Evolutionary conservation across 2,113 vertebrate species (phyloP).

Genomic region (Leucopsar rothschildi): DNA sequence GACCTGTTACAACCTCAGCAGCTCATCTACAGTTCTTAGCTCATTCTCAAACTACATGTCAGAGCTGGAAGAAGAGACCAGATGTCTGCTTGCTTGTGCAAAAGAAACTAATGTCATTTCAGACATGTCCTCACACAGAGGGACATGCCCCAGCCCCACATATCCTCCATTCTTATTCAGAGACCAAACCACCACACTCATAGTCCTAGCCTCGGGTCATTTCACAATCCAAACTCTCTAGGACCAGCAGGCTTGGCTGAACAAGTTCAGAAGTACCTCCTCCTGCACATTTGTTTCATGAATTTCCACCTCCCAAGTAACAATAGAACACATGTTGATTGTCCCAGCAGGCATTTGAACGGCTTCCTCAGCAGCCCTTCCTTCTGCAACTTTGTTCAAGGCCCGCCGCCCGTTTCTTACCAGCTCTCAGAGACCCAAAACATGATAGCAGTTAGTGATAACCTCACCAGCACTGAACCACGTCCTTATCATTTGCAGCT

Average conservation of each 20-base stretch:
- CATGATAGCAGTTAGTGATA: not conserved
- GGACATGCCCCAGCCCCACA: not conserved
- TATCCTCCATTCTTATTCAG: not conserved
- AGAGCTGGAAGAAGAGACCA: not conserved
- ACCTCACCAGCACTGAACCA: not conserved
- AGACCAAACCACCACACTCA: not conserved
- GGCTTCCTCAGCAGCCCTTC: conserved; percentile 34
- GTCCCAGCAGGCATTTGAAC: not conserved
- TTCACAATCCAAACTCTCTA: not conserved
- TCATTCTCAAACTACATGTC: not conserved
- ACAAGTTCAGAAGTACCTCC: not conserved
- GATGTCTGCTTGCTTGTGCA: not conserved
- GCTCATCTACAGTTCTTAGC: not conserved
- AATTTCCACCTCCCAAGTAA: not conserved
- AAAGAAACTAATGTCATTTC: not conserved
- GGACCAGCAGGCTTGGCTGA: not conserved
- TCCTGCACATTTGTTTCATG: not conserved
- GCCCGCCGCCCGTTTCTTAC: accelerated
- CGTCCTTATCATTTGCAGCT: not conserved
- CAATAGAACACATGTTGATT: not conserved
- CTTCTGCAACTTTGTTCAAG: conserved; percentile 9
- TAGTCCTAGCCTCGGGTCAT: not conserved
- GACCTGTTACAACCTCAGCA: not conserved
- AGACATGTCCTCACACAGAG: not conserved
- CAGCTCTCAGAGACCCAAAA: not conserved